These are phyloP conservation scores for Myotis yumanensis DNA, from an alignment of 2,113 vertebrate species.

Conservation along the genomic window DNA sequence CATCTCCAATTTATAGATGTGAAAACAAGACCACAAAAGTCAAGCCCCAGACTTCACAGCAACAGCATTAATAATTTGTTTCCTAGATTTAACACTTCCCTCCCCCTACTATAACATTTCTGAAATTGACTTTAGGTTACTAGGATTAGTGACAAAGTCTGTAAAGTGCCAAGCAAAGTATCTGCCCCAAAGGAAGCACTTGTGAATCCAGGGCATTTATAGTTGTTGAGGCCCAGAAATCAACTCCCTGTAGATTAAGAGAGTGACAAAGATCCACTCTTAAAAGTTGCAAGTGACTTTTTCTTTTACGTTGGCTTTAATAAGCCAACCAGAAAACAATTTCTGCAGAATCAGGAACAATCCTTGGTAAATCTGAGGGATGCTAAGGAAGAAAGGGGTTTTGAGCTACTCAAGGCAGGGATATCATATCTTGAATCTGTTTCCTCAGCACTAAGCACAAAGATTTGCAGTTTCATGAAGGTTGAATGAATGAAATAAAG, in stretches of 20 bases:
- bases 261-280: neutral
- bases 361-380: neutral
- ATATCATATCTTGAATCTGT: neutral
- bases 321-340: neutral
- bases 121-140: constrained; percentile 37
- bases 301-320: constrained; percentile 17
- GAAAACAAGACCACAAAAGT: constrained; percentile 40
- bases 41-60: neutral
- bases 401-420: neutral
- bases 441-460: neutral
- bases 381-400: constrained; percentile 1
- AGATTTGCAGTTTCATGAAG: constrained; percentile 44
- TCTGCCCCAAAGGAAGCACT: constrained; percentile 4
- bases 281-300: constrained; percentile 21
- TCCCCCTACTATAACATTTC: neutral
- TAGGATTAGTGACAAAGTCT: constrained; percentile 43
- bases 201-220: constrained; percentile 23
- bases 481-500: constrained; percentile 25
- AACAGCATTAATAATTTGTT: constrained; percentile 47
- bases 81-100: neutral
- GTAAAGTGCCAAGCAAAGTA: neutral
- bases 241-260: neutral
- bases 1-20: neutral
- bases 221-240: constrained; percentile 12
- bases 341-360: neutral